Evolutionary conservation across 2,797 vertebrate genomes (phyloP).

Genomic region (Macropodus opercularis): DNA sequence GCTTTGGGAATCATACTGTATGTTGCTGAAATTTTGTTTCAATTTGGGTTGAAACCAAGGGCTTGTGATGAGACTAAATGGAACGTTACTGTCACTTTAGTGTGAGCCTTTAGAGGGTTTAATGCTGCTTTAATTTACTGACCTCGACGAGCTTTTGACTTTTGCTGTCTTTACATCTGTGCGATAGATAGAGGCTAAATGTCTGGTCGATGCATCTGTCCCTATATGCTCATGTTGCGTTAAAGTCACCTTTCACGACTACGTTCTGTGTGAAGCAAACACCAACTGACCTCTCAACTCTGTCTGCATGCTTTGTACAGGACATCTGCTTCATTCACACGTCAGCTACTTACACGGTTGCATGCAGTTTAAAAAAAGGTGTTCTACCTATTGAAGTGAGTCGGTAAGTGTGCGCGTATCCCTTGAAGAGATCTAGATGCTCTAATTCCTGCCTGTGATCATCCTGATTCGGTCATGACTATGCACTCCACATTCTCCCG

Average conservation of each 20-base stretch:
- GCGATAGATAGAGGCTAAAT: no score
- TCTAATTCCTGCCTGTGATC: constrained; percentile 59
- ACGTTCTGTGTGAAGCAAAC: neutral
- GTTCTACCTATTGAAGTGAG: constrained; percentile 49
- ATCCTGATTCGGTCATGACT: constrained; percentile 53
- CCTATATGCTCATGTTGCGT: neutral
- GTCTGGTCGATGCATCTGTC: no score
- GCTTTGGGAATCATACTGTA: neutral
- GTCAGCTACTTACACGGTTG: constrained; percentile 16
- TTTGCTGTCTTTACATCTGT: neutral
- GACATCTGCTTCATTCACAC: constrained; percentile 41
- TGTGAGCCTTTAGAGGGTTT: neutral
- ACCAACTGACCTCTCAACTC: constrained; percentile 45
- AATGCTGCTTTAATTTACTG: neutral
- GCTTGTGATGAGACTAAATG: neutral
- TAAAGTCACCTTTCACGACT: neutral
- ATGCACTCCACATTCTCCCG: constrained; percentile 38
- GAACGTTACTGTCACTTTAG: neutral
- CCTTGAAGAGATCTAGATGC: constrained; percentile 53
- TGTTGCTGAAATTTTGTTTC: neutral
- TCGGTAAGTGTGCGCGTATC: constrained; percentile 17
- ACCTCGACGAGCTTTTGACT: neutral
- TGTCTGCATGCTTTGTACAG: neutral
- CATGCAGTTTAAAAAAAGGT: constrained; percentile 37
- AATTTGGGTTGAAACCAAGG: constrained; percentile 3